Base-by-base conservation (phyloP, 2,888 invertebrate genomes). In the Tetranychus truncatus region DNA sequence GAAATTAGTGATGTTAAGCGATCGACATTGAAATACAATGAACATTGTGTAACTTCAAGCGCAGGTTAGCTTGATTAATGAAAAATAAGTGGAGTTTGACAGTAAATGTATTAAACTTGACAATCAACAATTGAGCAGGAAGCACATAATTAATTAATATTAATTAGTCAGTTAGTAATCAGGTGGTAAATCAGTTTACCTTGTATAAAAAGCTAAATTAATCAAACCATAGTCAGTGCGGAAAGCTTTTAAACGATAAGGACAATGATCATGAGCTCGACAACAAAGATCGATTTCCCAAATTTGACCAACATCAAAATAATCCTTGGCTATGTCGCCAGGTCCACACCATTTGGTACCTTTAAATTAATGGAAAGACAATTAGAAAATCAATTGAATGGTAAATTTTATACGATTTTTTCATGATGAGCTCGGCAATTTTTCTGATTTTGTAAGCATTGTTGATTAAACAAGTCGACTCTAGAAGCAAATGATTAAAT, bases 331-430 rank as follows among this genome's bases (percentile, higher is more conserved):
- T 8, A 77, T 74, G 34, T 78, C 78, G 9, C 79, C 79, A 0
- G 78, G 74, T 11, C 80, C 80, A 24, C 80, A 80, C 80, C 80
- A 80, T 71, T 78, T 79, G 4, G 80, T 80, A 8, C 79, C 79
- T 78, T 24, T 8, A 44, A 45, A 18, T 72, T 7, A 45, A 4
- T 3, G 2, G 45, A 72, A 11, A 18, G 8, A 6, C 44, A 24
- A 45, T 15, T 5, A 69, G 11, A 4, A 69, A 69, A 69, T 21
- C 8, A 20, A 4, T 7, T 24, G 21, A 69, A 11, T 24, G 1
- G 1, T 20, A 1, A 24, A 21, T 69, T 69, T 18, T 20, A 1
- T 24, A 24, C 6, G 0, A 24, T 5, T 7, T 69, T 9, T 8
- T 8, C n/a, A 67, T 5, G 21, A 69, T 21, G 11, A 69, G 11